Conservation (phyloP, 1,140 invertebrate species). For the Vanessa atalanta region DNA sequence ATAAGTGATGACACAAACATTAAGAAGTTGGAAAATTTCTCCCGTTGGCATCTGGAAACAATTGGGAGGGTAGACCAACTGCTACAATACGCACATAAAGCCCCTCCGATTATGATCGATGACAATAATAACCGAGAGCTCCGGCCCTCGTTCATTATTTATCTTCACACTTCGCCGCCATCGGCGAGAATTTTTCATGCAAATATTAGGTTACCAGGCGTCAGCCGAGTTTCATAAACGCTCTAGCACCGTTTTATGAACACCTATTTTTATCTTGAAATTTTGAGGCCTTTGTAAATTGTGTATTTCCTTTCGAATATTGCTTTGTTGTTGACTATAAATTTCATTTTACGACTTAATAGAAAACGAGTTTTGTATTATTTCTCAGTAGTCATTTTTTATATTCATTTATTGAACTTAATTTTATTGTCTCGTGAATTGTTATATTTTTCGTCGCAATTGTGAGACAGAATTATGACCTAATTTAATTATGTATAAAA, state of each 20-base stretch:
- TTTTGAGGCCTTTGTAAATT: slow-evolving; percentile 29
- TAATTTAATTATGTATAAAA: too few relatives aligned
- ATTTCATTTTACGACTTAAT: slow-evolving; percentile 33
- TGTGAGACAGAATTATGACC: too few relatives aligned
- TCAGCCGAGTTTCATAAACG: slow-evolving; percentile 46
- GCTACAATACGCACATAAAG: slow-evolving; percentile 41
- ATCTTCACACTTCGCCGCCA: slow-evolving; percentile 57
- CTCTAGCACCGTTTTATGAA: slow-evolving; percentile 43
- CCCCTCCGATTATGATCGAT: slow-evolving; percentile 55
- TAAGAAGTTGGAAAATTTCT: slow-evolving; percentile 4
- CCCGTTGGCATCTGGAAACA: slow-evolving; percentile 31
- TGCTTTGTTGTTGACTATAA: slow-evolving; percentile 39
- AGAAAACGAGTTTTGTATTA: slow-evolving; percentile 18
- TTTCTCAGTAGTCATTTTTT: neutral
- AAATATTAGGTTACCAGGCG: slow-evolving; percentile 53
- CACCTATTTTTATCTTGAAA: slow-evolving; percentile 41
- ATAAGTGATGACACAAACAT: neutral
- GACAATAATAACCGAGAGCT: slow-evolving; percentile 58
- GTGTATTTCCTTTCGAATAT: slow-evolving; percentile 36
- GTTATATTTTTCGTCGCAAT: neutral
- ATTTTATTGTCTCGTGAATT: neutral
- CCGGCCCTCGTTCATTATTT: slow-evolving; percentile 61
- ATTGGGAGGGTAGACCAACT: slow-evolving; percentile 32
- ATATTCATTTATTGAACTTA: slow-evolving; percentile 2
- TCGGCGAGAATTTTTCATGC: slow-evolving; percentile 60